Percentiles rank a stretch among this genome's conserved stretches.
Evolutionary conservation across 2,797 vertebrate genomes (phyloP).

Genomic region (Steatocranus sp.): DNA sequence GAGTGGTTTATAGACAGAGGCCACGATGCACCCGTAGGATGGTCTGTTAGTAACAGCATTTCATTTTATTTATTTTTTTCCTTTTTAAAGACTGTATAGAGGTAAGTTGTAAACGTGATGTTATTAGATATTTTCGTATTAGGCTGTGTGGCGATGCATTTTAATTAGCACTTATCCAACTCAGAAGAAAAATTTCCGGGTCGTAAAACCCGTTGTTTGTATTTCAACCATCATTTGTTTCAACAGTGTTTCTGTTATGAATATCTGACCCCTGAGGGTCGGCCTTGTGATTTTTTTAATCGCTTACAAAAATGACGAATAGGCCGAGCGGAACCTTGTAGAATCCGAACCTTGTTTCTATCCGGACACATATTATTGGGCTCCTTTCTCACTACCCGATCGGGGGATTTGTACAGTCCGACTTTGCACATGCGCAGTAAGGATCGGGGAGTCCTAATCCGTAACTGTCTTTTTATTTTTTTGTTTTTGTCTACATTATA

Average conservation of each 20-base stretch:
- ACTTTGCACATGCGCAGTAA: no score
- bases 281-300: background rate
- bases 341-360: background rate
- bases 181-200: background rate
- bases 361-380: conserved; percentile 17
- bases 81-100: background rate
- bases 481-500: no score
- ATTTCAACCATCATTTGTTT: background rate
- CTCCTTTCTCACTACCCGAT: no score
- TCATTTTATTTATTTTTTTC: background rate
- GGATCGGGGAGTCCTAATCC: no score
- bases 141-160: background rate
- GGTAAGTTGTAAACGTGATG: background rate
- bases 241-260: background rate
- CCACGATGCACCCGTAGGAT: background rate
- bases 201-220: background rate
- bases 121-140: background rate
- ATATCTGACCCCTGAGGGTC: no score
- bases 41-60: background rate
- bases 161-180: background rate
- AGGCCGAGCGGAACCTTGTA: conserved; percentile 10
- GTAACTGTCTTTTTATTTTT: no score
- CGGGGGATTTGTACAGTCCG: no score
- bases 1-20: background rate
- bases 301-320: background rate